Percentiles rank a stretch among this genome's conserved stretches.
These are phyloP conservation scores for Rhagoletis zephyria DNA, from an alignment of 1,140 invertebrate species.

Conservation along the genomic window DNA sequence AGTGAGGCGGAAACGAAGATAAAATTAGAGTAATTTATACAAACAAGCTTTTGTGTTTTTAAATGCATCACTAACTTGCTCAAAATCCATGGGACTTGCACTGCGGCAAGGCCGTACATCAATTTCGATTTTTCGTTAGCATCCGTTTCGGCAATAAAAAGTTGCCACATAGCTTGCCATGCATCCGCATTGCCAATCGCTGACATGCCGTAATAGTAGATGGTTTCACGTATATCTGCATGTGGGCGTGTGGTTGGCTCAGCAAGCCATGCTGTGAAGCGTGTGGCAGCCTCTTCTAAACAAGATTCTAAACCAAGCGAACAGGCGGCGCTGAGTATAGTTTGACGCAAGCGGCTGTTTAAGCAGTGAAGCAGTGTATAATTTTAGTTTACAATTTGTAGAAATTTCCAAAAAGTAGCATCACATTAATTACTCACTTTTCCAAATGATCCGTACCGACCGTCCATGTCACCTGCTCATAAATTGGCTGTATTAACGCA, in stretches of 20 bases:
- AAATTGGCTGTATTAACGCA: constrained; percentile 74
- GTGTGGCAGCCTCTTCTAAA: constrained; percentile 74
- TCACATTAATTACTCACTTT: constrained; percentile 74
- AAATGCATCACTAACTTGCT: constrained; percentile 54
- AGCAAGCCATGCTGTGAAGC: constrained; percentile 77
- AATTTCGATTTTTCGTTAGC: constrained; percentile 84
- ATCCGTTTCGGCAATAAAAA: constrained; percentile 82
- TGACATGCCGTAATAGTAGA: constrained; percentile 81
- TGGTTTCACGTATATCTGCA: constrained; percentile 81
- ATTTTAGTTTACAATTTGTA: not conserved
- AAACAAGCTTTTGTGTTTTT: not conserved
- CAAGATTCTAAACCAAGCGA: constrained; percentile 76
- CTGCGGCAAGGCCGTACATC: constrained; percentile 80
- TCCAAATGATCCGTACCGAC: constrained; percentile 75
- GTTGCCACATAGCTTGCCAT: constrained; percentile 85
- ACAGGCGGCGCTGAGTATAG: constrained; percentile 78
- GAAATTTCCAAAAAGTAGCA: not conserved
- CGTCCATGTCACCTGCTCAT: constrained; percentile 77
- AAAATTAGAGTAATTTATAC: constrained; percentile 36
- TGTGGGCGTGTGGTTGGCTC: constrained; percentile 77
- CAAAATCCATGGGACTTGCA: constrained; percentile 76
- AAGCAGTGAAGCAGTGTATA: constrained; percentile 48
- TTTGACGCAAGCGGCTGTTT: constrained; percentile 75
- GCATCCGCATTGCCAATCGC: constrained; percentile 73
- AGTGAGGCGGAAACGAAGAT: constrained; percentile 13